Conservation (phyloP, 2,113 vertebrate genomes). For the Rhynchomys soricoides region DNA sequence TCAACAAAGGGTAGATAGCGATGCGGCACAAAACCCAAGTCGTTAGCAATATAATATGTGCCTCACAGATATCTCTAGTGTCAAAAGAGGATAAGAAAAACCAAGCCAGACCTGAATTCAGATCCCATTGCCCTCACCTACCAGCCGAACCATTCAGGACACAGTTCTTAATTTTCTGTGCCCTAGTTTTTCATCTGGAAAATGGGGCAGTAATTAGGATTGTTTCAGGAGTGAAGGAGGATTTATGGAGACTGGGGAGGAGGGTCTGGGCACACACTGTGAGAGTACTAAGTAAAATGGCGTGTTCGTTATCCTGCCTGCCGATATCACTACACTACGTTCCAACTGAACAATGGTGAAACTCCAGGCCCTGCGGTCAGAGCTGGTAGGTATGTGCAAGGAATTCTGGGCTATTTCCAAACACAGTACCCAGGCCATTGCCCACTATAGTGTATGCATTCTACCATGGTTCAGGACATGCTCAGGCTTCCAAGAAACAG, state of each 20-base stretch:
- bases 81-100: background rate
- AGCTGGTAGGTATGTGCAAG: background rate
- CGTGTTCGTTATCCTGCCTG: background rate
- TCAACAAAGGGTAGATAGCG: background rate
- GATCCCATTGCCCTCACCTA: background rate
- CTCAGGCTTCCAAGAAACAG: background rate
- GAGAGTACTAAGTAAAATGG: background rate
- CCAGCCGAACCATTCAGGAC: background rate
- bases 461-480: background rate
- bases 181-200: background rate
- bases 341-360: background rate
- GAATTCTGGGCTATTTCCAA: background rate
- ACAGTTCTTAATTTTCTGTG: background rate
- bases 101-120: background rate
- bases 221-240: background rate
- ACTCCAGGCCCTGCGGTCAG: background rate
- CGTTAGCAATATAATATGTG: background rate
- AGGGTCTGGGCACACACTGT: too few relatives aligned
- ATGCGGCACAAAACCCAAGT: rapidly evolving
- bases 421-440: background rate
- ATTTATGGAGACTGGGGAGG: background rate
- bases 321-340: background rate
- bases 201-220: background rate
- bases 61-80: rapidly evolving
- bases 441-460: background rate